phyloP scores from a whole-genome alignment of 2,797 vertebrate species.

The Prionace glauca region DNA sequence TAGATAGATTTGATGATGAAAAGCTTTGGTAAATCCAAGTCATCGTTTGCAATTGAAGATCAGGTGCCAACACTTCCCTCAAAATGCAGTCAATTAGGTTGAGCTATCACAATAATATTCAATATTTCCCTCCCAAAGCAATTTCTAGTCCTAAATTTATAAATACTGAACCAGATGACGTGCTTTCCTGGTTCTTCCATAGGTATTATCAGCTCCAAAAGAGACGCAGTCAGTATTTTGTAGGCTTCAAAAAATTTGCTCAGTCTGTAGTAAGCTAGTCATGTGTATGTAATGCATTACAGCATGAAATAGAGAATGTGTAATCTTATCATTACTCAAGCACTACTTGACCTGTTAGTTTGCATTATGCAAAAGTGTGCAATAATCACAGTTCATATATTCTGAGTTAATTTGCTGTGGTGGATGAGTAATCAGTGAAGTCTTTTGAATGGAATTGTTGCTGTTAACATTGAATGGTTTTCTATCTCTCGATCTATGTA shows the following conservation, averaged over 20 bases:
- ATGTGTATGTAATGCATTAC: neutral
- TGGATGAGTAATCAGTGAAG: neutral
- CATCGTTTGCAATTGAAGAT: neutral
- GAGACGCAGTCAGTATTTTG: neutral
- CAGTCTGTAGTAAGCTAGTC: too few species aligned
- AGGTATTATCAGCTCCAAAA: neutral
- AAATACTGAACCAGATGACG: neutral
- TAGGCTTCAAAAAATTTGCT: too few species aligned
- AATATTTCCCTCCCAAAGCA: neutral
- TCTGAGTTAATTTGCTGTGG: neutral
- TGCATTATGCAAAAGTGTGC: neutral
- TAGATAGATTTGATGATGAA: neutral
- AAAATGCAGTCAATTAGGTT: neutral
- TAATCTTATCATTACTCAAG: neutral
- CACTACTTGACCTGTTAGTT: neutral
- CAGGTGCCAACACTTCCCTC: neutral
- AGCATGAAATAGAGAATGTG: neutral
- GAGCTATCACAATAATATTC: neutral
- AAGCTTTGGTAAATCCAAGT: neutral
- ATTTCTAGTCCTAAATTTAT: neutral
- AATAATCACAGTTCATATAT: neutral
- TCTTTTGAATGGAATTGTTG: neutral
- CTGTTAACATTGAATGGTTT: neutral
- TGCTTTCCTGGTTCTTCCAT: neutral
- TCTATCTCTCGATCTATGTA: too few species aligned